Percentiles rank a stretch among this genome's conserved stretches.
Conservation (phyloP, 2,113 vertebrate species). For the Cheilinus undulatus region DNA sequence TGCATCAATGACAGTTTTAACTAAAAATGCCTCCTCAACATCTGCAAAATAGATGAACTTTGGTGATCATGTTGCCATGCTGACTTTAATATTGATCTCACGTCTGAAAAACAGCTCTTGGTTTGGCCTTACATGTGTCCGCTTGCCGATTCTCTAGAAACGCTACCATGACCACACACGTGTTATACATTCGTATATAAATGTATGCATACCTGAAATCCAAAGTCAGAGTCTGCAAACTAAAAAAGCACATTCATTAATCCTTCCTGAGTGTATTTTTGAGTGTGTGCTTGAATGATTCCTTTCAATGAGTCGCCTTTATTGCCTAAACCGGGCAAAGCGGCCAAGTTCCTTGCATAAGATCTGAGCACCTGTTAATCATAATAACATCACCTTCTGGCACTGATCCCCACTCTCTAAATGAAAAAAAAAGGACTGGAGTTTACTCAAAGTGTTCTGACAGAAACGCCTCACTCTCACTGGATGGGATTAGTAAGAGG, state of each 20-base stretch:
- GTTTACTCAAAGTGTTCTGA: conserved; percentile 45
- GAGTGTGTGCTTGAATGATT: conserved; percentile 22
- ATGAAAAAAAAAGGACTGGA: conserved; percentile 32
- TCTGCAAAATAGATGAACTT: no score
- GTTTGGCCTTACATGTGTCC: not conserved
- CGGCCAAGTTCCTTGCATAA: conserved; percentile 44
- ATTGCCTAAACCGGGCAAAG: conserved; percentile 21
- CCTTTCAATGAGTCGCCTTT: conserved; percentile 16
- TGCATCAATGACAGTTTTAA: no score
- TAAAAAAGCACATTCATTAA: not conserved
- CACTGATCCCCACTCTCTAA: conserved; percentile 13
- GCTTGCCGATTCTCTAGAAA: not conserved
- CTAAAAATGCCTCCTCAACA: no score
- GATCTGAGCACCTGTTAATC: conserved; percentile 56
- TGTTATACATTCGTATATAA: not conserved
- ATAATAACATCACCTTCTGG: conserved; percentile 70
- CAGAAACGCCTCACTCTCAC: conserved; percentile 22
- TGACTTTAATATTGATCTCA: no score
- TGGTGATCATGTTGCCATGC: no score
- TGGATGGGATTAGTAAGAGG: conserved; percentile 53
- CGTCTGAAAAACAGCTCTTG: not conserved
- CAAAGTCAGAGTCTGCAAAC: conserved; percentile 6
- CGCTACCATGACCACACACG: conserved; percentile 2
- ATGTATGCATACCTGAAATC: not conserved
- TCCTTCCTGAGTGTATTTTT: conserved; percentile 11